Percentiles rank a stretch among this genome's conserved stretches.
Conservation (phyloP, 2,888 invertebrate species). For the Calameuta filiformis region DNA sequence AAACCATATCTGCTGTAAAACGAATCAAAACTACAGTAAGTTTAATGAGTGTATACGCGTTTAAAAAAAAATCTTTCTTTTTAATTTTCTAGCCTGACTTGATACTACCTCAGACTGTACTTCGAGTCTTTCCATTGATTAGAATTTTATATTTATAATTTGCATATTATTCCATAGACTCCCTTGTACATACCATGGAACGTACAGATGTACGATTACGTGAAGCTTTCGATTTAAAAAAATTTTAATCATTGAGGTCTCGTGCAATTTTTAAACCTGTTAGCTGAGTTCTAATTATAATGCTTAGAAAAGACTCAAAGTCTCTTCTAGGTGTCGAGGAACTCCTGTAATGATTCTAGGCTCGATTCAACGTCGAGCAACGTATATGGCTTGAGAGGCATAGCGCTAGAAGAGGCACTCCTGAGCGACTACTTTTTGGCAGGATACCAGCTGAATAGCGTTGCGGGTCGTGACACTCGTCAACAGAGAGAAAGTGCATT, state of each 20-base stretch:
- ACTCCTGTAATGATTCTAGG: neutral
- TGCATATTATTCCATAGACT: neutral
- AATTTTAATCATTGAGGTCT: neutral
- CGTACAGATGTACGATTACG: neutral
- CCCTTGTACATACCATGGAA: neutral
- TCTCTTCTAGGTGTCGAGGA: neutral
- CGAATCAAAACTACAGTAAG: neutral
- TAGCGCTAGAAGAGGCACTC: neutral
- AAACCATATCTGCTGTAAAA: neutral
- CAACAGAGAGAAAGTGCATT: constrained; percentile 38
- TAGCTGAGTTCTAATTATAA: neutral
- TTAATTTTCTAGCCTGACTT: neutral
- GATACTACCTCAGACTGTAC: neutral
- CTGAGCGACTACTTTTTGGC: constrained; percentile 32
- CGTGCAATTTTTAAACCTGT: neutral
- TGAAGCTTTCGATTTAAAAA: neutral
- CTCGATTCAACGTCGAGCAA: neutral
- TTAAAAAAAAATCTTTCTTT: neutral
- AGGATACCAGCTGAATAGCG: constrained; percentile 24
- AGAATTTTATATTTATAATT: neutral
- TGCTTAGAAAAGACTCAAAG: neutral
- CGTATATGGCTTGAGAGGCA: neutral
- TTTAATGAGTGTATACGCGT: neutral
- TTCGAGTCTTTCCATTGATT: neutral
- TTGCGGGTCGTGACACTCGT: constrained; percentile 21